Evolutionary conservation across 2,888 invertebrate species (phyloP), one percentile per base, ranked within the genome.

Genomic region (Halocaridina rubra): DNA sequence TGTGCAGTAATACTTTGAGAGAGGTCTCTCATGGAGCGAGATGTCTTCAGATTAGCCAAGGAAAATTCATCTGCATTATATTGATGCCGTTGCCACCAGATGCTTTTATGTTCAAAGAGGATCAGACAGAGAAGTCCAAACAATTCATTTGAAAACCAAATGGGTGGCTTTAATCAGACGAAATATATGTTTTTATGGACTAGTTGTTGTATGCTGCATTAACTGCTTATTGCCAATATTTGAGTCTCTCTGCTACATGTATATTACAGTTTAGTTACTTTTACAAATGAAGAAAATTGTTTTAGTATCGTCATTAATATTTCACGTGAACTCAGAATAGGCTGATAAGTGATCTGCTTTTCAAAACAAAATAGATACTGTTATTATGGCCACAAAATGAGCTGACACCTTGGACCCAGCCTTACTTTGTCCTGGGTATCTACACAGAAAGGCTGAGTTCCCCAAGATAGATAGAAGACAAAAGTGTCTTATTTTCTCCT

Each of bases 121-220:
- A 89, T 98, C 98, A 77, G 98, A 99, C 93, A 94, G 98, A 89
- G 98, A 99, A 92, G 99, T 99, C 0, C 99, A 99, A 91, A 94
- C 99, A 92, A 99, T 99, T 91, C 92, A 99, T 32, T 92, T 99
- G 24, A 99, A 99, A 99, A 99, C 92, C 99, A 99, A 92, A 99
- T 99, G 99, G 99, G 99, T 92, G 99, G 99, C 76, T 99, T 99
- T 91, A 99, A 99, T 92, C 99, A 99, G 92, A 98, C 98, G 0
- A 98, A 99, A n/a, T 99, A 99, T 92, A n/a, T n/a, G n/a, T n/a
- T n/a, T n/a, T n/a, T n/a, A n/a, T n/a, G n/a, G n/a, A n/a, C n/a
- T n/a, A n/a, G n/a, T n/a, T n/a, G n/a, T n/a, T n/a, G n/a, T n/a
- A n/a, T n/a, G n/a, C n/a, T n/a, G n/a, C n/a, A n/a, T n/a, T n/a